phyloP scores from a whole-genome alignment of 2,113 vertebrate species.

The Silurus meridionalis region DNA sequence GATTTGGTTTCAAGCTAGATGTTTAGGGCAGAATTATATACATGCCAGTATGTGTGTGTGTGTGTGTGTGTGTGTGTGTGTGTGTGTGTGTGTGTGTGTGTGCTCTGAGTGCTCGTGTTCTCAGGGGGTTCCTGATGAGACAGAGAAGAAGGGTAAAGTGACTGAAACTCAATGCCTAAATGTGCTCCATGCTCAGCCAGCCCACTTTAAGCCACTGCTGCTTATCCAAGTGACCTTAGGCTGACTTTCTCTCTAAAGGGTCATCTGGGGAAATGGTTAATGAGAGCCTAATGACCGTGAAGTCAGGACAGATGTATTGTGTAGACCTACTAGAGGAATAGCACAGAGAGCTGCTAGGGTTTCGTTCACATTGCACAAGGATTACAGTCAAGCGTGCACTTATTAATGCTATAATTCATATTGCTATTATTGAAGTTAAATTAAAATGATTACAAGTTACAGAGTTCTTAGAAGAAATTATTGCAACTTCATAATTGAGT shows the following conservation, averaged over 20 bases:
- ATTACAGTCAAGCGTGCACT: not conserved
- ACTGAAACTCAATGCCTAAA: conserved; percentile 52
- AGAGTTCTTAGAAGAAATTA: not conserved
- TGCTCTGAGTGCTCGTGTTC: conserved; percentile 45
- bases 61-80: conserved; percentile 15
- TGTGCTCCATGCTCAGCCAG: conserved; percentile 19
- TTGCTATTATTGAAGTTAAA: not conserved
- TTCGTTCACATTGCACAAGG: conserved; percentile 5
- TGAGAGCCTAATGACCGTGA: conserved; percentile 49
- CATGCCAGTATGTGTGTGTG: conserved; percentile 4
- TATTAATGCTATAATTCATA: not conserved
- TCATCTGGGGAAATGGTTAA: conserved; percentile 44
- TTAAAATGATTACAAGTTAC: not conserved
- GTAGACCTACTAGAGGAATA: conserved; percentile 49
- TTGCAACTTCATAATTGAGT: not conserved
- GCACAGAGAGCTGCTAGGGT: conserved; percentile 16
- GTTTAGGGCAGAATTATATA: not conserved
- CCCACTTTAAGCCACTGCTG: conserved; percentile 37
- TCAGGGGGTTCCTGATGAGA: conserved; percentile 38
- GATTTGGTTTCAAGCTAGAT: conserved; percentile 4
- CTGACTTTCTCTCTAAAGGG: conserved; percentile 34
- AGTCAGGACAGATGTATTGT: conserved; percentile 43
- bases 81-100: conserved; percentile 25
- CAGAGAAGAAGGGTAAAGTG: conserved; percentile 38
- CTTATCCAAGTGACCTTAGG: conserved; percentile 41